Conservation (phyloP, 92 coral and sea anemone species). For the Ricordea florida region DNA sequence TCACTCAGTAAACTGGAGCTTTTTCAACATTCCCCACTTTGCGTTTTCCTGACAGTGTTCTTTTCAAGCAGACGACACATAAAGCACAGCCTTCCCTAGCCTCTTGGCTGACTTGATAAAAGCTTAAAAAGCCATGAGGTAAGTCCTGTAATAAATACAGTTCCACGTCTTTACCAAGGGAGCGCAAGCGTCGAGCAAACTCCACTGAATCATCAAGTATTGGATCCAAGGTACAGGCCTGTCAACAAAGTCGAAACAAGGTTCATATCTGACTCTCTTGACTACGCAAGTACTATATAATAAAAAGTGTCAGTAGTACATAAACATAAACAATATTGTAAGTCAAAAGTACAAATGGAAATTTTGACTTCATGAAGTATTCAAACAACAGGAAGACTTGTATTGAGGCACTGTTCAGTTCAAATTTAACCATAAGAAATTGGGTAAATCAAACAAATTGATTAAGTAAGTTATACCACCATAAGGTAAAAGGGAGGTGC, state of each 20-base stretch:
- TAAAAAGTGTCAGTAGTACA: too few relatives aligned
- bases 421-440: too few relatives aligned
- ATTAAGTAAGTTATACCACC: too few relatives aligned
- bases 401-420: too few relatives aligned
- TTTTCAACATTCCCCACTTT: conserved; percentile 34
- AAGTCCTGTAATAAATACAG: conserved; percentile 84
- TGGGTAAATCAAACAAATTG: too few relatives aligned
- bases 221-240: conserved; percentile 99
- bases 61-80: conserved; percentile 81
- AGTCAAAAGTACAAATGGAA: too few relatives aligned
- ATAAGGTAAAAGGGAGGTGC: too few relatives aligned
- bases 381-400: too few relatives aligned
- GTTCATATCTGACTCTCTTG: too few relatives aligned
- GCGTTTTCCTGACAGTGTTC: conserved; percentile 83
- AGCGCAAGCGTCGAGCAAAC: conserved; percentile 89
- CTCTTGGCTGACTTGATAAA: conserved; percentile 89
- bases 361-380: too few relatives aligned
- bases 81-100: conserved; percentile 94
- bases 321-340: too few relatives aligned
- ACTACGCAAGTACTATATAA: too few relatives aligned
- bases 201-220: conserved; percentile 95
- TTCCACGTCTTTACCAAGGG: conserved; percentile 84
- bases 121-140: conserved; percentile 96
- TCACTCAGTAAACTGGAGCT: conserved; percentile 79
- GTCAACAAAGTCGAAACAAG: neutral